Evolutionary conservation across 2,113 vertebrate species (phyloP).

Genomic region (Chionis minor): DNA sequence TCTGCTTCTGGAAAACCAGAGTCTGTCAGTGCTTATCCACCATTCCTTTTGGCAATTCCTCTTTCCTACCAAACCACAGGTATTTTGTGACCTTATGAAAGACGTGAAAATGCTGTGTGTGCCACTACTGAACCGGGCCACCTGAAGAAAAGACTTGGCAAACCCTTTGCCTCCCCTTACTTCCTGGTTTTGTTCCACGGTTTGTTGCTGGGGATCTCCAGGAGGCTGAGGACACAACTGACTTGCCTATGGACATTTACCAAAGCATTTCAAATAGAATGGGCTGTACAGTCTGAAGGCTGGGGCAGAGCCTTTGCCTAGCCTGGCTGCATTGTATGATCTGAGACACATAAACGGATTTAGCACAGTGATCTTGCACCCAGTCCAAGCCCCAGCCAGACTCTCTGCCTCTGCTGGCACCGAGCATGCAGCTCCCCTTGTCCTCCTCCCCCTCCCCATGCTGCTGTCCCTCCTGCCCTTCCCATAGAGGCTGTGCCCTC

Average conservation of each 20-base stretch:
- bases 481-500: neutral
- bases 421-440: neutral
- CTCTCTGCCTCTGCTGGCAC: neutral
- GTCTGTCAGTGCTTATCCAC: neutral
- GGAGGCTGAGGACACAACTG: neutral
- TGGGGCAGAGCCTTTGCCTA: neutral
- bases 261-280: neutral
- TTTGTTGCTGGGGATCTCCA: neutral
- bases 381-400: neutral
- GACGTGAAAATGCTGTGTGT: neutral
- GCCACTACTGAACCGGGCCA: neutral
- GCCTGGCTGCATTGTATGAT: neutral
- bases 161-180: neutral
- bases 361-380: neutral
- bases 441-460: neutral
- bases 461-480: neutral
- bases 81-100: neutral
- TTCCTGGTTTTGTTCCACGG: neutral
- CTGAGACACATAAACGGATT: neutral
- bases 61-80: neutral
- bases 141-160: neutral
- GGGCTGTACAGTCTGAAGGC: neutral
- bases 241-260: neutral
- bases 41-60: neutral
- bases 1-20: conserved; percentile 5